Evolutionary conservation across 30 jellyfish, hydroid and myxozoan genomes (phyloP), one percentile per base, ranked within the genome.

Genomic region (Catostylus mosaicus): DNA sequence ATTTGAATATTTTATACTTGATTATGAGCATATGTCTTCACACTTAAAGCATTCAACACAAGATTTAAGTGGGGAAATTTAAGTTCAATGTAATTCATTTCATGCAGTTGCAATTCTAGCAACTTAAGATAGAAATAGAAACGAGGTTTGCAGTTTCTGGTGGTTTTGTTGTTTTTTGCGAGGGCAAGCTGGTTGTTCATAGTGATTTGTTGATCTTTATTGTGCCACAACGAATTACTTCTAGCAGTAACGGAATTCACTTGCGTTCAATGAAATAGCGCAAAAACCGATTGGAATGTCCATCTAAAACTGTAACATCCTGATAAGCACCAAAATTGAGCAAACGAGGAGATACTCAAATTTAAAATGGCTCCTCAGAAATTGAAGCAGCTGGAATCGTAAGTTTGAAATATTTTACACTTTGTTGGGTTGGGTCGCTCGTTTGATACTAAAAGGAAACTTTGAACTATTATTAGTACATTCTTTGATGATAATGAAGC

Each of bases 371-470:
- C 86, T 48, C 95, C 67, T 46, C 88, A 73, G n/a, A 84, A 73
- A 48, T 51, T 84, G 78, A 84, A 75, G 81, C 95, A 84, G 88
- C 88, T 84, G 88, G 95, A 84, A 43, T 64, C 95, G 90, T 80
- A 59, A 51, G 90, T 80, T 40, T n/a, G n/a, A n/a, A n/a, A n/a
- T n/a, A n/a, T n/a, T n/a, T n/a, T n/a, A n/a, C 56, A 43, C 16
- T 43, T 43, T 16, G 16, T 16, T 6, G 56, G 56, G 56, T 16
- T 43, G 16, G 56, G 56, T 43, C 16, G 8, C 56, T 6, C 56
- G 56, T n/a, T n/a, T n/a, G n/a, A n/a, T n/a, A n/a, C n/a, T n/a
- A n/a, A n/a, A n/a, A n/a, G n/a, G n/a, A n/a, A n/a, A n/a, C n/a
- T n/a, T n/a, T n/a, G n/a, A n/a, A n/a, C n/a, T n/a, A n/a, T n/a